Base-by-base conservation (phyloP, 2,113 vertebrate genomes). In the Bubo blakistoni region DNA sequence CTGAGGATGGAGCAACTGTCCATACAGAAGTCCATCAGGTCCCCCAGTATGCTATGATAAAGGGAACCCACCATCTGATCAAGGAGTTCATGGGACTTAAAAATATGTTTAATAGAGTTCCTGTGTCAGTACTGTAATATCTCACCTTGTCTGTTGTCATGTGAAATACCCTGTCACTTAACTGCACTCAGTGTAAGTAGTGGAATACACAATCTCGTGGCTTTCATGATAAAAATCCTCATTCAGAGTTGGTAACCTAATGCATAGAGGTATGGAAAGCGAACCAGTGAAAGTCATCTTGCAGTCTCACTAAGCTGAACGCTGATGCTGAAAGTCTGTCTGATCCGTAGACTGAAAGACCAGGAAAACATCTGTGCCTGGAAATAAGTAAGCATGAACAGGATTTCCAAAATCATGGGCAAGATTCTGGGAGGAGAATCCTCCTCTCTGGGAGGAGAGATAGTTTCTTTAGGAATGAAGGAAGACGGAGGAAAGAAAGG, bases 291-390 rank as follows among this genome's bases (percentile, higher is more conserved):
- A 72, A 40, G 26, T 13, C 3, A 0, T 30, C 16, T 26, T 9
- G 2, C 4, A 22, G 16, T 83, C 30, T 54, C 0, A 0, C 40
- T 62, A 27, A 73, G 26, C 38, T 66, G 55, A 87, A 61, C 29
- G 36, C 6, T 3, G 4, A 11, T 74, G 42, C 55, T 44, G n/a
- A 66, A 58, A 81, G 10, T 38, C 17, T 89, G 40, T 77, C 67
- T 5, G 0, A 7, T 59, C 38, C 25, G 13, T 40, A 88, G 52
- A 19, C 38, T 47, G 32, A 73, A 65, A 91, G 34, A 46, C 38
- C 46, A 52, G 49, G 46, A 30, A 16, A 62, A 34, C 61, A n/a
- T 46, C 55, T 70, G 5, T 5, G 10, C 54, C 59, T 78, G 36
- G 44, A 69, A 69, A 66, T 27, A 79, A 51, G 19, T 20, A 47